Percentiles rank a stretch among this genome's conserved stretches.
These are phyloP conservation scores for Diploptera punctata DNA, from an alignment of 2,888 invertebrate species.

Conservation along the genomic window DNA sequence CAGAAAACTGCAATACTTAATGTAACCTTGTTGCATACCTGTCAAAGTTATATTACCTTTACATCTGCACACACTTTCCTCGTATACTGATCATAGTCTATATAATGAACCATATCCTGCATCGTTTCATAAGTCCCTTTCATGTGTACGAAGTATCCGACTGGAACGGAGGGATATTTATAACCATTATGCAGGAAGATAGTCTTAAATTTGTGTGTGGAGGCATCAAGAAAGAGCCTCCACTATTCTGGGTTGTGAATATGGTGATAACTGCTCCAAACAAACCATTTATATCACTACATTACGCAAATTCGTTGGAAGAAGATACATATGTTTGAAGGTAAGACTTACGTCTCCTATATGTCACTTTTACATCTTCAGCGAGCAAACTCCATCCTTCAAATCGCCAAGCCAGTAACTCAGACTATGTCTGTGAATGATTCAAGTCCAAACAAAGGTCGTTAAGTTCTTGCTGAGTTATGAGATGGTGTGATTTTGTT, in stretches of 20 bases:
- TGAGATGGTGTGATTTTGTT: background rate
- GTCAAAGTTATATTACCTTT: background rate
- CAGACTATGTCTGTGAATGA: background rate
- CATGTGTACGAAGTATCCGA: background rate
- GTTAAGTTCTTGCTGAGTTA: background rate
- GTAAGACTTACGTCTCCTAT: background rate
- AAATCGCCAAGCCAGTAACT: background rate
- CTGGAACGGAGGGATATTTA: background rate
- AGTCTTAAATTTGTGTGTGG: background rate
- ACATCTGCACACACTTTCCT: background rate
- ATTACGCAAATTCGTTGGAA: background rate
- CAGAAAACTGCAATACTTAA: too few species aligned
- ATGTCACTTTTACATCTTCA: background rate
- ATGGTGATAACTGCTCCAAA: background rate
- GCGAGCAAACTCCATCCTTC: background rate
- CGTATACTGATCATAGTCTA: background rate
- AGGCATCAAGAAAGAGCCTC: background rate
- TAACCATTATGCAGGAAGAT: background rate
- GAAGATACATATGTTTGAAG: background rate
- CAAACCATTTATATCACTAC: background rate
- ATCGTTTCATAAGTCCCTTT: slow-evolving; percentile 9
- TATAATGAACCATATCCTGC: background rate
- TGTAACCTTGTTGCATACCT: background rate
- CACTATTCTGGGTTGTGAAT: background rate
- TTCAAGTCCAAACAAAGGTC: background rate